These are phyloP conservation scores for Volucella bombylans DNA, from an alignment of 2,888 invertebrate species.

Conservation along the genomic window DNA sequence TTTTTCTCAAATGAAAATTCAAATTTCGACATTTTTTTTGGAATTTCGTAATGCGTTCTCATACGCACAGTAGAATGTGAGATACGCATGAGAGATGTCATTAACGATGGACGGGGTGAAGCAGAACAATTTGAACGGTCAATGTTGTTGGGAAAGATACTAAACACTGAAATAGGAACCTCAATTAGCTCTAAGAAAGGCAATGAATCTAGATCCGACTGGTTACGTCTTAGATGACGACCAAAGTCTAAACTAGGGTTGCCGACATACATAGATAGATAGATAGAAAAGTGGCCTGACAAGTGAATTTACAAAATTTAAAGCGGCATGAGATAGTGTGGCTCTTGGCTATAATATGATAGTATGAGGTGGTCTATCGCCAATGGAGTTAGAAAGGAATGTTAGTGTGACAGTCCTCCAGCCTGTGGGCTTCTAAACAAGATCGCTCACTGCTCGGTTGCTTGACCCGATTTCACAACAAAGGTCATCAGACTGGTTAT, in stretches of 20 bases:
- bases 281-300: too few species aligned
- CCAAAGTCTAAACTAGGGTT: not conserved
- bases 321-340: too few species aligned
- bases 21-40: constrained; percentile 43
- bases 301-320: too few species aligned
- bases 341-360: too few species aligned
- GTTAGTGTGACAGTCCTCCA: too few species aligned
- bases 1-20: constrained; percentile 38
- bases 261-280: constrained; percentile 11
- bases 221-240: constrained; percentile 54
- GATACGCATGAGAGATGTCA: constrained; percentile 17
- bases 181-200: constrained; percentile 58
- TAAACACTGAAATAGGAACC: constrained; percentile 40
- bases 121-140: not conserved
- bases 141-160: constrained; percentile 11
- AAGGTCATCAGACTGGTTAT: too few species aligned
- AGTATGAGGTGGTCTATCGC: too few species aligned
- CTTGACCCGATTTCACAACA: too few species aligned
- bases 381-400: too few species aligned
- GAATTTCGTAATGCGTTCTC: constrained; percentile 29
- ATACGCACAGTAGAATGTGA: not conserved
- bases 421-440: too few species aligned
- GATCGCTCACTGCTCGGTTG: too few species aligned
- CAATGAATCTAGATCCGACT: constrained; percentile 60
- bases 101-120: constrained; percentile 11